Conservation (phyloP, 2,888 invertebrate species). For the Megastigmus dorsalis region DNA sequence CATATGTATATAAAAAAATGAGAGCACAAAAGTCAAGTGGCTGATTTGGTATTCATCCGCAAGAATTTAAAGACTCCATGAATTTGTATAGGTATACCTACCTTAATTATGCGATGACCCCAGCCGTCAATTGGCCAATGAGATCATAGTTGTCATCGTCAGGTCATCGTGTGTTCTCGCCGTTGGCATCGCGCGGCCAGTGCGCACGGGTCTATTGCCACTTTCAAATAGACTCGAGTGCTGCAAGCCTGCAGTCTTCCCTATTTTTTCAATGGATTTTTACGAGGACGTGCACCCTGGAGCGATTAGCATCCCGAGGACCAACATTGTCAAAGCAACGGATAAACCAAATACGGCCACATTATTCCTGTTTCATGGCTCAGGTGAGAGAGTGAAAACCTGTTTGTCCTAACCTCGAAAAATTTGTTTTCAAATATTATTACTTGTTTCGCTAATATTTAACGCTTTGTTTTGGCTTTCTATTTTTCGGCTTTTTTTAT, state of each 20-base stretch:
- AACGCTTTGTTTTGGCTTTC: slow-evolving; percentile 28
- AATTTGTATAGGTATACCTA: too few species aligned
- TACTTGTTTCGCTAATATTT: background rate
- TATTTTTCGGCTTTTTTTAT: background rate
- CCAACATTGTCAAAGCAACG: slow-evolving; percentile 72
- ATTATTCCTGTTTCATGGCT: slow-evolving; percentile 84
- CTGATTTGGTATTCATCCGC: too few species aligned
- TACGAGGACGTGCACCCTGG: slow-evolving; percentile 47
- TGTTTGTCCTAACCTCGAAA: background rate
- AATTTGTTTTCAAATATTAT: too few species aligned
- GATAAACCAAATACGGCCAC: slow-evolving; percentile 78
- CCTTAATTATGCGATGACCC: too few species aligned
- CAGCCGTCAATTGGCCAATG: slow-evolving; percentile 16
- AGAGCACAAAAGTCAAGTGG: too few species aligned
- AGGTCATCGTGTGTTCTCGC: background rate
- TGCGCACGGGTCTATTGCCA: background rate
- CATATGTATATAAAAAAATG: too few species aligned
- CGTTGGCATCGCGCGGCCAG: background rate
- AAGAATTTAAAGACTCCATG: too few species aligned
- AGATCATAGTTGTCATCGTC: background rate
- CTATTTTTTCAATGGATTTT: too few species aligned
- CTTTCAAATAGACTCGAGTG: background rate
- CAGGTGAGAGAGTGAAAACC: slow-evolving; percentile 75
- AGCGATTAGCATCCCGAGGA: slow-evolving; percentile 55
- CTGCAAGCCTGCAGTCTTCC: too few species aligned